A percentile compares a stretch with the other conserved stretches of the same genome.
phyloP scores from a whole-genome alignment of 2,113 vertebrate species.

The Tringa solitaria region DNA sequence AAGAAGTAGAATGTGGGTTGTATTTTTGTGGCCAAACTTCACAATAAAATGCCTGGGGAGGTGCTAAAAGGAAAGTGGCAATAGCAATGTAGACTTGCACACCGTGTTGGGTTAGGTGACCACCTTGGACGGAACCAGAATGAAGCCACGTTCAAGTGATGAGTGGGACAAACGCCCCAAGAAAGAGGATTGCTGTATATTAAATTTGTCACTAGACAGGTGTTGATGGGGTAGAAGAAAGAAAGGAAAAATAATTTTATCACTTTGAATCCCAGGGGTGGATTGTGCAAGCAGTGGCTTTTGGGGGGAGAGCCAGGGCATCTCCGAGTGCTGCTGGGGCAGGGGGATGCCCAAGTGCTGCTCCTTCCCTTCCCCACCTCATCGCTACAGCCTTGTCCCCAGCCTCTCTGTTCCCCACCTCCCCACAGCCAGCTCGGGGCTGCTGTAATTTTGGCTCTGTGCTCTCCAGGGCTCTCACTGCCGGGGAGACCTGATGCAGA shows the following conservation, averaged over 20 bases:
- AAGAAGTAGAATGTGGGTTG: background rate
- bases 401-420: fast-evolving
- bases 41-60: background rate
- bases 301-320: background rate
- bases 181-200: background rate
- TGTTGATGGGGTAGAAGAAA: background rate
- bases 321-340: background rate
- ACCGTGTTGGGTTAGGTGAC: background rate
- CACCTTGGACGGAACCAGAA: background rate
- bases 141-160: fast-evolving
- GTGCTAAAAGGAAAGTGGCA: background rate
- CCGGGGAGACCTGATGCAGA: background rate
- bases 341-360: background rate
- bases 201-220: too few relatives aligned
- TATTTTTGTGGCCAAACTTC: background rate
- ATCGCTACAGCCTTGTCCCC: background rate
- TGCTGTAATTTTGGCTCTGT: background rate
- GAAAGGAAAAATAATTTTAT: background rate
- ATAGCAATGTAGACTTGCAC: background rate
- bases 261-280: background rate
- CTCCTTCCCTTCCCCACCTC: background rate
- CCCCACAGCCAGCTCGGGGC: background rate
- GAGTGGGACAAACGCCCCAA: background rate
- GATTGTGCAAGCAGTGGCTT: background rate
- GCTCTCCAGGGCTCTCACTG: background rate